A percentile compares a stretch with the other conserved stretches of the same genome.
Evolutionary conservation across 1,140 invertebrate genomes (phyloP).

Genomic region (Probaryconus sp.): DNA sequence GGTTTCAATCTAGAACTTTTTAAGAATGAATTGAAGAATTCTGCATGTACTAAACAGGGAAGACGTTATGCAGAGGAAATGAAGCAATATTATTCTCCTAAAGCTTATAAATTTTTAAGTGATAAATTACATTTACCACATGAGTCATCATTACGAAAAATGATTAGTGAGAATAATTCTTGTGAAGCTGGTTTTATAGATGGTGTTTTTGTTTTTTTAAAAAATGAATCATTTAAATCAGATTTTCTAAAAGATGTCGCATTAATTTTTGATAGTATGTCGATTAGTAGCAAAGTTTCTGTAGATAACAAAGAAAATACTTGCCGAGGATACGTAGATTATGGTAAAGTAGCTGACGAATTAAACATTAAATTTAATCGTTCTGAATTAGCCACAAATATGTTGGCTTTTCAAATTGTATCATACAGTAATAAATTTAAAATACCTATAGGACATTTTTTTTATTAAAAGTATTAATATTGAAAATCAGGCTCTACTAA

Average conservation of each 20-base stretch:
- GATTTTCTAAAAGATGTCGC: background rate
- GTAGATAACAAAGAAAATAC: background rate
- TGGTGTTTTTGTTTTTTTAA: background rate
- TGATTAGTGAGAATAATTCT: background rate
- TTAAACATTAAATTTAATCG: background rate
- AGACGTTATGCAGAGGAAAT: background rate
- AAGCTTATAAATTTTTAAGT: background rate
- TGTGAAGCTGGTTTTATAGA: background rate
- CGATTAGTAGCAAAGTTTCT: background rate
- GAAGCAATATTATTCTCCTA: background rate
- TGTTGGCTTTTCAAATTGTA: background rate
- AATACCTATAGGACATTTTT: background rate
- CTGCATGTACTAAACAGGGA: background rate
- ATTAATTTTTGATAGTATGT: background rate
- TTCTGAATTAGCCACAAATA: background rate
- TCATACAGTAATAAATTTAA: background rate
- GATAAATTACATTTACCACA: background rate
- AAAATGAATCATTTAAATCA: background rate
- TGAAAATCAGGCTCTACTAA: background rate
- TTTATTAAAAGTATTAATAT: background rate
- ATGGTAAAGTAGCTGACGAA: slow-evolving; percentile 2
- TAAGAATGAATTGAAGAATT: background rate
- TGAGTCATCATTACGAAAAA: background rate
- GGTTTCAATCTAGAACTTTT: background rate
- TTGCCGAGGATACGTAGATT: background rate